A percentile compares a stretch with the other conserved stretches of the same genome.
Conservation (phyloP, 2,113 vertebrate genomes). For the Clupea harengus region DNA sequence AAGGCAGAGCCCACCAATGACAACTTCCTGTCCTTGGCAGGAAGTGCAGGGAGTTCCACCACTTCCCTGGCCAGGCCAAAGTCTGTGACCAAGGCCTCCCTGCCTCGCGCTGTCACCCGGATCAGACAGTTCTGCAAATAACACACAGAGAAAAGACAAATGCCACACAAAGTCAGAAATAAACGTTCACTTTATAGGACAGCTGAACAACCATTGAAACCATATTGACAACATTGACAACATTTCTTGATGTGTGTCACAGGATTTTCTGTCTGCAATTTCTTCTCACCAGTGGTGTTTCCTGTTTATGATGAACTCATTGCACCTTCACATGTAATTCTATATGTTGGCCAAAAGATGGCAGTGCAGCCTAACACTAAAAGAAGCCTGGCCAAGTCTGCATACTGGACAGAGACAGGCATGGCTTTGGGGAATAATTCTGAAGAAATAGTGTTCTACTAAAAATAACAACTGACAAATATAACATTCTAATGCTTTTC, state of each 20-base stretch:
- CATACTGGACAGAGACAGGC: not conserved
- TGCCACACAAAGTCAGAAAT: not conserved
- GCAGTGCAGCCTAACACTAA: constrained; percentile 25
- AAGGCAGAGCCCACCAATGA: constrained; percentile 86
- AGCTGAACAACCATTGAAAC: not conserved
- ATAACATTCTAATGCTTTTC: not conserved
- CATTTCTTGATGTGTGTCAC: not conserved
- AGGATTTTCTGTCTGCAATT: not conserved
- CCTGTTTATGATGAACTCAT: too few species aligned
- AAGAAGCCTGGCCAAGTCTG: not conserved
- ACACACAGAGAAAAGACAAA: not conserved
- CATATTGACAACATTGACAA: not conserved
- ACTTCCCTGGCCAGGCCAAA: constrained; percentile 85
- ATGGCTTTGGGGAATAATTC: not conserved
- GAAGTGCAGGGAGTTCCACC: constrained; percentile 74
- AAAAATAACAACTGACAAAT: not conserved
- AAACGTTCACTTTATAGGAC: not conserved
- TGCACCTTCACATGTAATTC: not conserved
- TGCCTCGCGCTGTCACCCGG: constrained; percentile 68
- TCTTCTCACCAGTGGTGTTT: not conserved
- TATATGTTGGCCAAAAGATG: constrained; percentile 48
- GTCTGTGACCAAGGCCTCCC: constrained; percentile 81
- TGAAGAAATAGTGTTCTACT: not conserved
- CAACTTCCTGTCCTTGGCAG: constrained; percentile 78
- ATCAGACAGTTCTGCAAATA: constrained; percentile 82